Evolutionary conservation across 92 coral and sea anemone genomes (phyloP), one percentile per base, ranked within the genome.

Genomic region (Diadumene lineata): DNA sequence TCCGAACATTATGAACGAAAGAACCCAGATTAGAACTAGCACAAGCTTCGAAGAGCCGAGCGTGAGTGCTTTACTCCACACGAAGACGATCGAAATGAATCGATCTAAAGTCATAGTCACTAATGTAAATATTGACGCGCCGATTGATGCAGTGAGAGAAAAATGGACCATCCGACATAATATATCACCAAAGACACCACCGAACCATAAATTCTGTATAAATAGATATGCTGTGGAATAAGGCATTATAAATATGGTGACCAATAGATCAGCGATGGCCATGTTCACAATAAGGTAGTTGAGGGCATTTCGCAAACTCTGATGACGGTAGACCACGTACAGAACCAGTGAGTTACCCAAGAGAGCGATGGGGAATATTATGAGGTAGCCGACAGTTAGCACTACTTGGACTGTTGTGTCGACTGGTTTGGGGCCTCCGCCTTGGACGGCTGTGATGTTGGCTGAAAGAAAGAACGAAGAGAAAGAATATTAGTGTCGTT

Each of bases 311-410:
- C 97, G 81, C 77, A 91, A 81, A 77, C 83, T 91, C 34, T 78
- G 92, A 23, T 87, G 92, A n/a, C 85, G 68, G 82, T 88, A 91
- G 32, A 91, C 97, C 56, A 88, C 97, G 66, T 66, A 87, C 69
- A 91, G 66, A 16, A 91, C 97, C n/a, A 91, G 84, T 38, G 83
- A 81, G 88, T 91, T 91, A 7, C 97, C 97, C 22, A 91, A 86
- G 43, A 91, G 82, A 29, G 97, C 83, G 0, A 91, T 43, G 43
- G 97, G 97, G 65, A 91, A 91, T 48, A 91, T 69, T 71, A 91
- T n/a, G 7, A 84, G 81, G 57, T 91, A 91, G 51, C 86, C 63
- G 26, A 82, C 43, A 9, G 88, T 85, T 24, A 91, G 74, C 34
- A 76, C 72, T 0, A 82, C 85, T 83, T 91, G 88, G 7, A 75